Conservation (phyloP, 2,113 vertebrate species). For the Crotophaga sulcirostris region DNA sequence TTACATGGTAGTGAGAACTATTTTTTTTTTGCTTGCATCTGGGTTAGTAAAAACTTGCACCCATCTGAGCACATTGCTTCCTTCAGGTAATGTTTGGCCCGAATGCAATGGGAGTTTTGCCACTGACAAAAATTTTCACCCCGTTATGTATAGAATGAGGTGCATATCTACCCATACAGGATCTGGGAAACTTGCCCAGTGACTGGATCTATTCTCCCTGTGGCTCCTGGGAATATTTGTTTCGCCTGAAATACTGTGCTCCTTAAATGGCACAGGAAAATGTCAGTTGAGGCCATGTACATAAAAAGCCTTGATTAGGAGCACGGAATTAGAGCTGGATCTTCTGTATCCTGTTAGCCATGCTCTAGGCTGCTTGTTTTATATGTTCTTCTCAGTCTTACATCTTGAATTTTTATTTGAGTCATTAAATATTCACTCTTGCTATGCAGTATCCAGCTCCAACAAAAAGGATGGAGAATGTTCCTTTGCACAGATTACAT, state of each 20-base stretch:
- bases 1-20: not conserved
- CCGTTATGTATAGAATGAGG: not conserved
- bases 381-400: not conserved
- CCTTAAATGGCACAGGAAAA: not conserved
- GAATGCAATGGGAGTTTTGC: not conserved
- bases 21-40: not conserved
- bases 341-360: not conserved
- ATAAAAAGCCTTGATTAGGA: not conserved
- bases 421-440: not conserved
- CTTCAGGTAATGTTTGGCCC: not conserved
- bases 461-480: rapidly evolving
- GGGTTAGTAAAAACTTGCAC: not conserved
- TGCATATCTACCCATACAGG: not conserved
- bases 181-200: not conserved
- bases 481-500: not conserved
- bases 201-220: not conserved
- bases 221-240: not conserved
- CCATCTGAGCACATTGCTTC: not conserved
- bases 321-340: not conserved
- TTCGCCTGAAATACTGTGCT: not conserved
- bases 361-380: not conserved
- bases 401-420: not conserved
- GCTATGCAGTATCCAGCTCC: not conserved
- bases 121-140: not conserved
- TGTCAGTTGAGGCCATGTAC: not conserved